Evolutionary conservation across 1,140 invertebrate species (phyloP), one percentile per base, ranked within the genome.

Genomic region (Drosophila prosaltans): DNA sequence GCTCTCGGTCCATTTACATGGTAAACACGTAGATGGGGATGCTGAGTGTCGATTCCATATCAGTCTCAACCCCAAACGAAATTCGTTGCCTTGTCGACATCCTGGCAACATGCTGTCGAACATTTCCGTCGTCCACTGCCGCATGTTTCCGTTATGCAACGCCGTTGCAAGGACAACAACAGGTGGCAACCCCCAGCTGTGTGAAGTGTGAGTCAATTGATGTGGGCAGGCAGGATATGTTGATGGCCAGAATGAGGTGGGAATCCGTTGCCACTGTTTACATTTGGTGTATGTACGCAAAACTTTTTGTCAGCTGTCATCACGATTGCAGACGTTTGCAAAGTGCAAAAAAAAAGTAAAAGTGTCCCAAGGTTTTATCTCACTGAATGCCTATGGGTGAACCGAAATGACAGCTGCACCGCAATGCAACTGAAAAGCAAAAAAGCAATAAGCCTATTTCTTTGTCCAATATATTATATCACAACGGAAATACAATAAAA

Each of bases 41-140:
- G 16, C 7, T 21, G 16, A 5, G 45, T 26, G 21, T 10, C 24
- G 43, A 21, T 39, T 54, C 9, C 63, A 58, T 21, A 26, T 40
- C 16, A 16, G 16, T 16, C 36, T 32, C 66, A 45, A 45, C 55
- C 58, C 41, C 36, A 36, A 28, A 48, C 6, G 32, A 36, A 36
- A 36, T 5, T 2, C 30, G 55, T 36, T 36, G 32, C 32, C 65
- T 59, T 60, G 64, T 65, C 48, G 74, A 71, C 69, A 67, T 65
- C 69, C 67, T 67, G 69, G 89, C 89, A 91, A 89, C 89, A 91
- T 91, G 85, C 90, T 91, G 89, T 91, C 79, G 81, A 85, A 91
- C 89, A 91, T 91, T 80, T 82, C 89, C 89, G 79, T 72, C 61
- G 65, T 57, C 54, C 72, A 77, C 67, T 55, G 70, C 65, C 77